Conservation (phyloP, 64 coral and sea anemone genomes). For the Stichodactyla mertensii region DNA sequence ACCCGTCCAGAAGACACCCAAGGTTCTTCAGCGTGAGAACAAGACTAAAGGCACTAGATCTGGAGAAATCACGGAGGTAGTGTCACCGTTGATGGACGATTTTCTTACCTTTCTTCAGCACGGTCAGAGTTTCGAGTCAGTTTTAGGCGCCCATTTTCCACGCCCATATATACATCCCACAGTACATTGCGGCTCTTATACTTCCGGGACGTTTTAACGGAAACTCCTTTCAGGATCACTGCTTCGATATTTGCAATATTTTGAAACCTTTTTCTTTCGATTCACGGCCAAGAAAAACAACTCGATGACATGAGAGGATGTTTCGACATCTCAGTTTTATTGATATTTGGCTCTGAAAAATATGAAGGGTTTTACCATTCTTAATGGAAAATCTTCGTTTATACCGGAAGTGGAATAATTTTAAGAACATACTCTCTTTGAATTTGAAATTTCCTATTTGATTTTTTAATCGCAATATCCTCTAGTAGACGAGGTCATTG, state of each 20-base stretch:
- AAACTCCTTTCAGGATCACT: slow-evolving; percentile 18
- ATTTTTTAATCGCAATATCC: no score
- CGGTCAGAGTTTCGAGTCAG: slow-evolving; percentile 19
- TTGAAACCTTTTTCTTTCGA: slow-evolving; percentile 24
- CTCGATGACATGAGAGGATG: neutral
- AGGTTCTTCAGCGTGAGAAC: neutral
- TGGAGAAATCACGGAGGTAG: neutral
- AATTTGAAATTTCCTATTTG: neutral
- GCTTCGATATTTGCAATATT: slow-evolving; percentile 26
- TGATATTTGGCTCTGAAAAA: neutral
- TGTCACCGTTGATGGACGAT: neutral
- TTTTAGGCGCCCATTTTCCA: slow-evolving; percentile 20
- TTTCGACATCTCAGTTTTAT: neutral
- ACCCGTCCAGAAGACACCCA: slow-evolving; percentile 8
- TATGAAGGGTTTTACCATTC: neutral
- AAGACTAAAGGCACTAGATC: neutral
- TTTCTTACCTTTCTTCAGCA: slow-evolving; percentile 23
- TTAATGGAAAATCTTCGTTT: neutral
- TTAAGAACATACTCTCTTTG: neutral
- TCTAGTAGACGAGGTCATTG: no score
- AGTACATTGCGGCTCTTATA: slow-evolving; percentile 19
- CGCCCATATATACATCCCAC: slow-evolving; percentile 23
- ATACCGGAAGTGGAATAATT: neutral
- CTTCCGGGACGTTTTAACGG: slow-evolving; percentile 22
- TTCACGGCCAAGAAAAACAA: neutral